Conservation (phyloP, 2,888 invertebrate species). For the Steinernema hermaphroditum region DNA sequence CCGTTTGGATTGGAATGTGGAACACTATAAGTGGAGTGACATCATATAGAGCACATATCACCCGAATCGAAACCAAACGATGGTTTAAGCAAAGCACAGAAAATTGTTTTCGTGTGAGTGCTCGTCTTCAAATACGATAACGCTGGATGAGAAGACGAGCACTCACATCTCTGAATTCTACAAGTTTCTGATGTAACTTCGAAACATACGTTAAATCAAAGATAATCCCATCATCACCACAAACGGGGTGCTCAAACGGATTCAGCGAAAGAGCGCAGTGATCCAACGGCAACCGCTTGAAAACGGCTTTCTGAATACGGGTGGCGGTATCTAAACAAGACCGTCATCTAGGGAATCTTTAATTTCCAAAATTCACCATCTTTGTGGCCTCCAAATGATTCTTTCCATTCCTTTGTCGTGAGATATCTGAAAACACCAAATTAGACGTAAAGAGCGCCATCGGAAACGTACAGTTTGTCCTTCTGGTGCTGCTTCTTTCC, state of each 20-base stretch:
- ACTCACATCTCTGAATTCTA: too few relatives aligned
- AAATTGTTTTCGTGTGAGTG: too few relatives aligned
- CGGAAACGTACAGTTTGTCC: constrained; percentile 57
- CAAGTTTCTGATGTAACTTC: too few relatives aligned
- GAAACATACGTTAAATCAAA: constrained; percentile 79
- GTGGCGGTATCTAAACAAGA: constrained; percentile 59
- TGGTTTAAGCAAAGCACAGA: too few relatives aligned
- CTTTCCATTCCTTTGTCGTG: constrained; percentile 65
- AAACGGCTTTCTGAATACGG: constrained; percentile 71
- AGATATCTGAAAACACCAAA: constrained; percentile 51
- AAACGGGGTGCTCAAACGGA: constrained; percentile 88
- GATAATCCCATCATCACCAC: constrained; percentile 85
- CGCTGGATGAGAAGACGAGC: too few relatives aligned
- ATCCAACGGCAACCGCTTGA: constrained; percentile 82
- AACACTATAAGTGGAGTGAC: too few relatives aligned
- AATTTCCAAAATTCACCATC: constrained; percentile 49
- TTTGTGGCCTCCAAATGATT: constrained; percentile 64
- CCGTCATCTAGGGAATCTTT: not conserved
- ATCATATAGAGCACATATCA: too few relatives aligned
- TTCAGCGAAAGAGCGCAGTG: constrained; percentile 78
- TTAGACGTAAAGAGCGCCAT: not conserved
- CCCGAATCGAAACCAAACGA: too few relatives aligned
- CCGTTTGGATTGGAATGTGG: too few relatives aligned
- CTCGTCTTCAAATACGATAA: too few relatives aligned
- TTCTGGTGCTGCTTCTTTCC: constrained; percentile 66